phyloP scores from a whole-genome alignment of 2,797 vertebrate genomes.

The Carapus acus region DNA sequence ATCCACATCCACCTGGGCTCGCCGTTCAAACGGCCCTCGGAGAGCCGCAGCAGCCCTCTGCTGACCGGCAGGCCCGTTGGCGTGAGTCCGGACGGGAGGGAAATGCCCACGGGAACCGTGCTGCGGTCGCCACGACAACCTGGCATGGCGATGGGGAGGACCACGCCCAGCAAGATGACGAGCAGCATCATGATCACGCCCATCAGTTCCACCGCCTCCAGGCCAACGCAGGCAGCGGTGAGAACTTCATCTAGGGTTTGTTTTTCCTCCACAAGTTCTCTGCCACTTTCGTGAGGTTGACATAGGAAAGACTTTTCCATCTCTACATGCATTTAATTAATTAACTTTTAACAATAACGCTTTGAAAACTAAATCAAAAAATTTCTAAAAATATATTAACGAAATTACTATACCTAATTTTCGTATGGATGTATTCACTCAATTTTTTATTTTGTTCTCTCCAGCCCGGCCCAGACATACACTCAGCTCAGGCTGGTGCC shows the following conservation, averaged over 20 bases:
- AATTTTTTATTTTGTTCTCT: too few species aligned
- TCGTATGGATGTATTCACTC: too few species aligned
- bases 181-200: conserved; percentile 96
- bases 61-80: conserved; percentile 74
- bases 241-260: conserved; percentile 67
- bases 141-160: conserved; percentile 58
- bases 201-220: conserved; percentile 73
- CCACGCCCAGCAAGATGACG: conserved; percentile 80
- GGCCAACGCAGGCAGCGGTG: conserved; percentile 83
- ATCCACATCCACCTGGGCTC: conserved; percentile 94
- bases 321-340: too few species aligned
- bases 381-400: too few species aligned
- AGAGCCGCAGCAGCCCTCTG: conserved; percentile 52
- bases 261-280: too few species aligned
- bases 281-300: too few species aligned
- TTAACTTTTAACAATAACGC: too few species aligned
- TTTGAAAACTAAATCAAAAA: too few species aligned
- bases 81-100: conserved; percentile 74
- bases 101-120: conserved; percentile 77
- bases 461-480: conserved; percentile 82
- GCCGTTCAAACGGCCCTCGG: conserved; percentile 78
- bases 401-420: too few species aligned
- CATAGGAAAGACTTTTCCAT: too few species aligned
- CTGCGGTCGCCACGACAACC: conserved; percentile 78
- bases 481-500: conserved; percentile 74